Evolutionary conservation across 2,113 vertebrate species (phyloP).

Genomic region (Epinephelus cyanopodus): DNA sequence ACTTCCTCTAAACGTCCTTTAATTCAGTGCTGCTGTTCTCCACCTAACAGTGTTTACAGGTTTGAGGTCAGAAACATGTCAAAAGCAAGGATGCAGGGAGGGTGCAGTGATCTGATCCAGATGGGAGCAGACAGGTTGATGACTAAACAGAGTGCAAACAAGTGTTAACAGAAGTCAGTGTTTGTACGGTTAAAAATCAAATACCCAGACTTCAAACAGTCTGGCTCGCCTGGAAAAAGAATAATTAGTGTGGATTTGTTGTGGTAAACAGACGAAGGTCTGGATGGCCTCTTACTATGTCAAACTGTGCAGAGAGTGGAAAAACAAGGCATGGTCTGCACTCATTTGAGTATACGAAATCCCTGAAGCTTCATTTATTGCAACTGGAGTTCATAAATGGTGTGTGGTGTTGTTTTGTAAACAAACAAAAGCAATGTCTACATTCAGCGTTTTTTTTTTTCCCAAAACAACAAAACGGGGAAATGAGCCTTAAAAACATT

Average conservation of each 20-base stretch:
- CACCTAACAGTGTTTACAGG: background rate
- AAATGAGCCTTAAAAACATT: too few species aligned
- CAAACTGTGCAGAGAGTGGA: background rate
- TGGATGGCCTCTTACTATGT: background rate
- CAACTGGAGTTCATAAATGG: too few species aligned
- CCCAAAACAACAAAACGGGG: too few species aligned
- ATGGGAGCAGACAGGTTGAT: background rate
- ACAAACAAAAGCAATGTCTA: too few species aligned
- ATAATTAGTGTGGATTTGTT: background rate
- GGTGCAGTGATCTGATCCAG: background rate
- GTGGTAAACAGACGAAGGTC: background rate
- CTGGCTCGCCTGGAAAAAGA: background rate
- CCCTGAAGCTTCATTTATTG: background rate
- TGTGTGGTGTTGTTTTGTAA: too few species aligned
- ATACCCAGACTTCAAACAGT: background rate
- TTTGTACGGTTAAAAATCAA: background rate
- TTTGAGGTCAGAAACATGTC: conserved; percentile 1
- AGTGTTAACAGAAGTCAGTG: background rate
- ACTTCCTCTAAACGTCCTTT: background rate
- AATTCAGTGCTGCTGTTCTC: background rate
- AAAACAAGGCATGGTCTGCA: background rate
- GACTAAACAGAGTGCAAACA: background rate
- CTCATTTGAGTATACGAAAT: background rate
- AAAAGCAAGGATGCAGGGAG: background rate
- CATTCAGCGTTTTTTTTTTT: too few species aligned